Evolutionary conservation across 2,888 invertebrate species (phyloP).

Genomic region (Pyrocoelia pectoralis): DNA sequence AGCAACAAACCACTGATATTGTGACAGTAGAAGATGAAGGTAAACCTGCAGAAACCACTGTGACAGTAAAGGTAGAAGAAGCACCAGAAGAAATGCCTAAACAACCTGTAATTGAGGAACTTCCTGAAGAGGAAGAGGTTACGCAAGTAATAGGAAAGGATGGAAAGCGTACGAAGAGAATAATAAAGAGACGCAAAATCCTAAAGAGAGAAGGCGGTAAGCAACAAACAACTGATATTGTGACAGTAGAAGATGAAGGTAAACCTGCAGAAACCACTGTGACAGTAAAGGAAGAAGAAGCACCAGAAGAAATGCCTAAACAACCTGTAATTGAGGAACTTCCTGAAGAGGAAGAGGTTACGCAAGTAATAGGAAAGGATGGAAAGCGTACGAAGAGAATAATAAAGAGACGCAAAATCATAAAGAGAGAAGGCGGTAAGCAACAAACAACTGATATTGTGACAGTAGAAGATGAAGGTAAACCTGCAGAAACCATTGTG

Average conservation of each 20-base stretch:
- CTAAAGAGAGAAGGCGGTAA: constrained; percentile 53
- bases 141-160: neutral
- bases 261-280: neutral
- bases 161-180: neutral
- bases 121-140: neutral
- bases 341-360: neutral
- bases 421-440: neutral
- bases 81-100: neutral
- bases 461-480: neutral
- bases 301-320: neutral
- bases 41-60: neutral
- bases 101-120: neutral
- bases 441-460: constrained; percentile 2
- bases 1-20: neutral
- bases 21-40: constrained; percentile 1
- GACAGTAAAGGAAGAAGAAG: neutral
- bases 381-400: neutral
- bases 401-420: neutral
- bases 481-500: neutral
- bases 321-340: neutral
- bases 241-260: neutral
- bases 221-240: constrained; percentile 56
- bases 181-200: constrained; percentile 43
- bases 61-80: neutral
- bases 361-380: neutral